These are phyloP conservation scores for Clivina fossor DNA, from an alignment of 2,888 invertebrate species.

Conservation along the genomic window DNA sequence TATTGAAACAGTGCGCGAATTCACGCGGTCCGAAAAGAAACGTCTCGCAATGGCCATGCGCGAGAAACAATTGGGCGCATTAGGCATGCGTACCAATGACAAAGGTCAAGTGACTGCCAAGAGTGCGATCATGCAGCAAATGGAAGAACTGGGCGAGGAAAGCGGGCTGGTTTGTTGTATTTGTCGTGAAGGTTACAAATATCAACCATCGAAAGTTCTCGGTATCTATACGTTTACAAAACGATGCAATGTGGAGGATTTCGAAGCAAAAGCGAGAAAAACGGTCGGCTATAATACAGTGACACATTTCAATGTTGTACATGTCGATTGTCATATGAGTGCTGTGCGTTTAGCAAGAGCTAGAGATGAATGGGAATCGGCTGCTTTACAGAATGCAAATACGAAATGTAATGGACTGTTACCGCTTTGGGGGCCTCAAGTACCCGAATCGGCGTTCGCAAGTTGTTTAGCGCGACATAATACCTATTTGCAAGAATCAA, in stretches of 20 bases:
- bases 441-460: conserved; percentile 89
- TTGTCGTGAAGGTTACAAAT: conserved; percentile 96
- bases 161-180: conserved; percentile 95
- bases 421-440: conserved; percentile 95
- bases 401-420: conserved; percentile 96
- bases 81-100: conserved; percentile 95
- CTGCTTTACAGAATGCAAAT: conserved; percentile 96
- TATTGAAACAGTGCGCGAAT: conserved; percentile 91
- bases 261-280: conserved; percentile 85
- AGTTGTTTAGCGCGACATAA: conserved; percentile 91
- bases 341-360: conserved; percentile 72
- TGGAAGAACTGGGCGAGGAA: conserved; percentile 94
- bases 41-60: conserved; percentile 97
- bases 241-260: conserved; percentile 90
- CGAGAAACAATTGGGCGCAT: conserved; percentile 90
- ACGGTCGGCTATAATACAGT: conserved; percentile 91
- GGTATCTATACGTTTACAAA: conserved; percentile 98
- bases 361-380: conserved; percentile 98
- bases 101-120: conserved; percentile 93
- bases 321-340: conserved; percentile 97
- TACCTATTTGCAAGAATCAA: conserved; percentile 76
- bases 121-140: conserved; percentile 85
- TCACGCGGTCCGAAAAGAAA: conserved; percentile 95
- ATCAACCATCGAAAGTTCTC: conserved; percentile 89
- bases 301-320: conserved; percentile 97